These are phyloP conservation scores for Nudaria mundana DNA, from an alignment of 2,888 invertebrate genomes.

Conservation along the genomic window DNA sequence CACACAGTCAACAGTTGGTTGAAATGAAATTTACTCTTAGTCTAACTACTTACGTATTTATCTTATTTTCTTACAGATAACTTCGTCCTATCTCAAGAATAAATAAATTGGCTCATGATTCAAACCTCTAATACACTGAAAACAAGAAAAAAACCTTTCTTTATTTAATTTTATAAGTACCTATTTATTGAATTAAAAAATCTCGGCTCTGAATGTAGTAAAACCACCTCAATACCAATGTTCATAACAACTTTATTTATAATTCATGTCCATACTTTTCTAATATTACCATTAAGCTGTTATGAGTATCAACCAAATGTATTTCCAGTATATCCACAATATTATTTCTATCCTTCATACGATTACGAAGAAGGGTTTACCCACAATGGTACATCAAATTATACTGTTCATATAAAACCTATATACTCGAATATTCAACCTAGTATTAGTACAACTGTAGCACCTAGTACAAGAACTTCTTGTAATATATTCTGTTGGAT, in stretches of 20 bases:
- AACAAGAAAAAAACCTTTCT: too few relatives aligned
- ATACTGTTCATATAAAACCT: neutral
- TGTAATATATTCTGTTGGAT: conserved; percentile 58
- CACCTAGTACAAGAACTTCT: conserved; percentile 11
- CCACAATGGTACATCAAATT: conserved; percentile 4
- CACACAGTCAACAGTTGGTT: too few relatives aligned
- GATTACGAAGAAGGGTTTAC: conserved; percentile 5
- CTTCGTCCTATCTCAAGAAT: too few relatives aligned
- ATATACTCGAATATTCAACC: neutral
- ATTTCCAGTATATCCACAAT: conserved; percentile 17
- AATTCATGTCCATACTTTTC: neutral
- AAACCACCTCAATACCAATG: conserved; percentile 1
- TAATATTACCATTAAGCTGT: neutral
- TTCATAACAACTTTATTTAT: neutral
- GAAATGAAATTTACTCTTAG: too few relatives aligned
- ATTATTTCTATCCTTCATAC: conserved; percentile 8
- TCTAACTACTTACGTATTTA: too few relatives aligned
- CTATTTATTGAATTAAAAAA: too few relatives aligned
- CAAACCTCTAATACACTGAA: too few relatives aligned
- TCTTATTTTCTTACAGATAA: too few relatives aligned
- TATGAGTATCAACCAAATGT: conserved; percentile 18
- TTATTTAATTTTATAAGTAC: too few relatives aligned
- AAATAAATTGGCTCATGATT: too few relatives aligned
- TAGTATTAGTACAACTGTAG: conserved; percentile 8
- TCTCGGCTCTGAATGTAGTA: too few relatives aligned